These are phyloP conservation scores for Tridacna crocea DNA, from an alignment of 2,888 invertebrate species.

Conservation along the genomic window DNA sequence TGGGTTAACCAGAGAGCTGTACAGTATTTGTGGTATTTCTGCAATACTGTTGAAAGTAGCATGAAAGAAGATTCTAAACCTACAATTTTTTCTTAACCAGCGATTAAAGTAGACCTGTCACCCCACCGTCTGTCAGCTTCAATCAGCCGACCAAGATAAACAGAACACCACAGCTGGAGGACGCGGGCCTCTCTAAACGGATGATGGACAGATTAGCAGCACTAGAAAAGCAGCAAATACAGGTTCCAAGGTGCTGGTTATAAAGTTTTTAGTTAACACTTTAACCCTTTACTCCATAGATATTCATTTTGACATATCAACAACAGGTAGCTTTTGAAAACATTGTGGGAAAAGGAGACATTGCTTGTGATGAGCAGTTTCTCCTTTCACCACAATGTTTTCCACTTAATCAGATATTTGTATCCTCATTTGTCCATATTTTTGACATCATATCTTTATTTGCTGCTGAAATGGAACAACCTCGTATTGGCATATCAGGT, in stretches of 20 bases:
- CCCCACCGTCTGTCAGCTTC: neutral
- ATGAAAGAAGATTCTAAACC: too few species aligned
- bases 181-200: neutral
- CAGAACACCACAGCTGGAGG: slow-evolving; percentile 11
- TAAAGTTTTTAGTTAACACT: neutral
- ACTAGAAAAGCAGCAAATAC: neutral
- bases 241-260: neutral
- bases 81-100: neutral
- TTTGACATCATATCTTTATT: too few species aligned
- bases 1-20: too few species aligned
- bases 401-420: too few species aligned
- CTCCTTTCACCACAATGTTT: too few species aligned
- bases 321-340: neutral
- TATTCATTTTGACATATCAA: neutral
- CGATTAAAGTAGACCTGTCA: neutral
- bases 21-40: too few species aligned
- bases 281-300: neutral
- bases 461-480: neutral
- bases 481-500: neutral
- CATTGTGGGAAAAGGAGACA: neutral
- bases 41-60: too few species aligned
- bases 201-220: neutral
- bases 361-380: too few species aligned
- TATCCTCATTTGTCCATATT: too few species aligned
- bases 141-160: neutral